Conservation (phyloP, 2,113 vertebrate genomes). For the Oxyura jamaicensis region DNA sequence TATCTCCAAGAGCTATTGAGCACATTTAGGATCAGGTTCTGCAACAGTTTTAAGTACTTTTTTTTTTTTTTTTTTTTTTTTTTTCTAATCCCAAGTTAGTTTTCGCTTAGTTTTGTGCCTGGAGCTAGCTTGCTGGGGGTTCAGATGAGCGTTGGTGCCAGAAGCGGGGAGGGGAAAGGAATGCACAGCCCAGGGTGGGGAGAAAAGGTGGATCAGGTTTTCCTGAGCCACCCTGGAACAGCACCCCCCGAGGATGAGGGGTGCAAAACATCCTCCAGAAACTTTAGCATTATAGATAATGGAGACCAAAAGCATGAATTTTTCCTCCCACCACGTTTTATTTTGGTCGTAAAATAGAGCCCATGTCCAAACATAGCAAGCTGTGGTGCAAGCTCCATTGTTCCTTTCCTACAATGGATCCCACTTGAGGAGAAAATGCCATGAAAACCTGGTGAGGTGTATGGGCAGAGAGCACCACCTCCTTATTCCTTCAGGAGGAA, state of each 20-base stretch:
- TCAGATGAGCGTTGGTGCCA: background rate
- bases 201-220: background rate
- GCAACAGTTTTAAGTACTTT: background rate
- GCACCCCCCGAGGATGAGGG: background rate
- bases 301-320: background rate
- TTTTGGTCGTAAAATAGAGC: background rate
- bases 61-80: background rate
- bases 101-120: background rate
- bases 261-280: background rate
- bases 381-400: background rate
- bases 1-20: background rate
- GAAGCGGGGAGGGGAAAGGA: background rate
- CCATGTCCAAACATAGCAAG: background rate
- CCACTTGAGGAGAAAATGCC: background rate
- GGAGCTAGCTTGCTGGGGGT: background rate
- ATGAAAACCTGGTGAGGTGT: background rate
- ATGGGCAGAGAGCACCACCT: background rate
- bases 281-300: background rate
- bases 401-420: background rate
- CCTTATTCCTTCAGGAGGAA: background rate
- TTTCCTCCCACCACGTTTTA: background rate
- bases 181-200: background rate
- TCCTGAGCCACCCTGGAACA: background rate
- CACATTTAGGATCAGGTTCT: background rate
- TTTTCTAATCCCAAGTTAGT: background rate